A percentile compares a stretch with the other conserved stretches of the same genome.
Evolutionary conservation across 2,888 invertebrate genomes (phyloP).

Genomic region (Himalopsyche tibetana): DNA sequence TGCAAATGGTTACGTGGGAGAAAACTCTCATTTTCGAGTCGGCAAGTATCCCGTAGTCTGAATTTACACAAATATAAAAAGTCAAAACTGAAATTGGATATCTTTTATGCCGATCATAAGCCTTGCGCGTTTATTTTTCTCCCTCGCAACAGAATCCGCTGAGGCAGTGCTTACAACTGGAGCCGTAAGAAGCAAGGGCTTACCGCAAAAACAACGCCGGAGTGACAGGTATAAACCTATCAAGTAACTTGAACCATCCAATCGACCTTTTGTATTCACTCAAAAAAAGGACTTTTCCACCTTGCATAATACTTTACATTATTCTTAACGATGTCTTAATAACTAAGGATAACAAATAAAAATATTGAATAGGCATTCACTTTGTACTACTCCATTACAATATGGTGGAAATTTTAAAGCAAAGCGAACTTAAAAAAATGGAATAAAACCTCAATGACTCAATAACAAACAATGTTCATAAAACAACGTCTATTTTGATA

Average conservation of each 20-base stretch:
- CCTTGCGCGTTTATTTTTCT: constrained; percentile 55
- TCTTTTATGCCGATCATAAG: constrained; percentile 62
- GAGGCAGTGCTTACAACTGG: constrained; percentile 16
- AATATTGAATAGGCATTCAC: no score
- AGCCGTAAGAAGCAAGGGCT: constrained; percentile 28
- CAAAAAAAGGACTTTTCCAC: no score
- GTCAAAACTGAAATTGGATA: constrained; percentile 64
- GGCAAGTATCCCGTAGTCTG: constrained; percentile 43
- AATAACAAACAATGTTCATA: no score
- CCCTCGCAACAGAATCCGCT: constrained; percentile 33
- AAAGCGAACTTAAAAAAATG: no score
- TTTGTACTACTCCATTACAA: no score
- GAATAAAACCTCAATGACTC: no score
- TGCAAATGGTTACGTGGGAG: constrained; percentile 57
- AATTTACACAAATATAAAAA: constrained; percentile 60
- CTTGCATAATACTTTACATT: no score
- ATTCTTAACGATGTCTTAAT: no score
- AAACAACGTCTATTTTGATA: no score
- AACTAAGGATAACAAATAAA: no score
- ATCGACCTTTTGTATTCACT: neutral
- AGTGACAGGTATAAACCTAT: constrained; percentile 7
- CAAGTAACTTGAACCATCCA: constrained; percentile 16
- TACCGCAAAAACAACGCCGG: constrained; percentile 8
- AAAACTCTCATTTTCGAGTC: constrained; percentile 51
- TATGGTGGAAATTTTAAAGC: no score